These are phyloP conservation scores for Hippocampus zosterae DNA, from an alignment of 2,113 vertebrate genomes.

Conservation along the genomic window DNA sequence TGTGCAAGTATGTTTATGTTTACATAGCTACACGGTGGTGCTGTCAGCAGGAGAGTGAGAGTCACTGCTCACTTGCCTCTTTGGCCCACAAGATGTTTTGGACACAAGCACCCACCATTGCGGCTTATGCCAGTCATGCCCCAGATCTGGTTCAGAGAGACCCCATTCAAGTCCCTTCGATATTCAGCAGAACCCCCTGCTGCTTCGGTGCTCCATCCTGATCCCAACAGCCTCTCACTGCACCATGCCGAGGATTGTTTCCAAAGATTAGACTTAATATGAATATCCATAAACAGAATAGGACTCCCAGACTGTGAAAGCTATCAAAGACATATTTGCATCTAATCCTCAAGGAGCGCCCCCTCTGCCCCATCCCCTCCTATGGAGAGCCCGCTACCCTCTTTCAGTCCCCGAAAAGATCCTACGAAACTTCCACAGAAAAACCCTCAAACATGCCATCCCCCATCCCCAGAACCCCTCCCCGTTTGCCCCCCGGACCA, in stretches of 20 bases:
- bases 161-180: conserved; percentile 58
- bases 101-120: conserved; percentile 13
- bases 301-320: conserved; percentile 76
- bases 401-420: conserved; percentile 56
- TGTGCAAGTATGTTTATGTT: conserved; percentile 20
- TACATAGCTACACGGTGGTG: conserved; percentile 27
- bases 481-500: conserved; percentile 65
- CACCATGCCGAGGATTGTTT: conserved; percentile 66
- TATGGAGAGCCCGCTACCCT: conserved; percentile 53
- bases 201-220: conserved; percentile 49
- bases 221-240: conserved; percentile 50
- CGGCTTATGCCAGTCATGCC: conserved; percentile 47
- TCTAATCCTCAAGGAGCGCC: conserved; percentile 73
- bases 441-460: conserved; percentile 54
- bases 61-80: conserved; percentile 21
- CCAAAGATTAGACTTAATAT: conserved; percentile 74
- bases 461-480: conserved; percentile 58
- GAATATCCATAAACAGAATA: conserved; percentile 76
- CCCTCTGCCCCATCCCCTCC: conserved; percentile 38
- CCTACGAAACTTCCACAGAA: conserved; percentile 46
- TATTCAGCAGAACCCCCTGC: conserved; percentile 59
- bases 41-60: neutral
- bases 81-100: conserved; percentile 13
- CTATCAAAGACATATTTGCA: conserved; percentile 80
- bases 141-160: conserved; percentile 58